Evolutionary conservation across 2,888 invertebrate species (phyloP), one percentile per base, ranked within the genome.

Genomic region (Dendrolimus pini): DNA sequence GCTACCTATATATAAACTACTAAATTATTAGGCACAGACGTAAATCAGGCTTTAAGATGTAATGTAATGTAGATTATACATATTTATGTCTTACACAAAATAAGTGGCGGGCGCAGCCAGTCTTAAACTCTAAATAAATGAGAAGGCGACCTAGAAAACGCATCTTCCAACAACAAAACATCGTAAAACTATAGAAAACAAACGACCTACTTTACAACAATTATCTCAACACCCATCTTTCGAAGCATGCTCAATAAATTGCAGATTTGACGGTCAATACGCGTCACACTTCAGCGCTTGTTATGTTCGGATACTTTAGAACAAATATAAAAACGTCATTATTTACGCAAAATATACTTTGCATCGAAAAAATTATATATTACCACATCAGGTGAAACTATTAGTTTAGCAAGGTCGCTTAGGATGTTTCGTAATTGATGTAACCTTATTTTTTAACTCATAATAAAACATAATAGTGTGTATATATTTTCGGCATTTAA

Each of bases 291-390:
- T 47, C 47, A 47, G 47, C 47, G 47, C 47, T 47, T 47, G 12
- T 10, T 47, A 47, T 47, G 47, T 12, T 47, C 47, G 47, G 47
- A 47, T 30, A 30, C 30, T 30, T 30, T 30, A 30, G 30, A 30
- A 30, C 3, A 30, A 47, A 47, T 2, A 47, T 47, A 47, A 47
- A 9, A 47, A 41, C 41, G 30, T 54, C 12, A 8, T 41, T 41
- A 53, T 58, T 58, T 56, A 58, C 58, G 58, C 52, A 58, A 58
- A 58, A 54, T 54, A 14, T 10, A 41, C 54, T 41, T 56, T 58
- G 54, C 58, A 56, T 58, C 30, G 30, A 47, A 47, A 47, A 47
- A 47, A 47, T 10, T 47, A 47, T 47, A 47, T 9, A 47, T 47
- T 47, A 10, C 47, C 9, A 47, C 47, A 47, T 47, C 47, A 47